Percentiles rank a stretch among this genome's conserved stretches.
These are phyloP conservation scores for Mythimna impura DNA, from an alignment of 2,888 invertebrate species.

Conservation along the genomic window DNA sequence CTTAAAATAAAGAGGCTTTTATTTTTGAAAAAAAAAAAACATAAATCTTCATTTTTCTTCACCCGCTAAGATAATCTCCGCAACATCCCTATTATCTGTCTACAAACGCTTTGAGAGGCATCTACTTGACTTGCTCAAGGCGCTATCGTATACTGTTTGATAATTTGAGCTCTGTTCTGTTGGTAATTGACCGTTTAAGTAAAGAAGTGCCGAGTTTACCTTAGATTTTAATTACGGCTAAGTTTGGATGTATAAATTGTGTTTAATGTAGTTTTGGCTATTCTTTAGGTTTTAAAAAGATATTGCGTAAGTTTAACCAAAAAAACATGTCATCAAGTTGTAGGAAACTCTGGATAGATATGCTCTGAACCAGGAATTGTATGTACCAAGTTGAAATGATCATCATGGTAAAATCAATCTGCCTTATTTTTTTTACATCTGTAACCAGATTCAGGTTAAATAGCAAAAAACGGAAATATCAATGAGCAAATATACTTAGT, in stretches of 20 bases:
- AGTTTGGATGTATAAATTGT: not conserved
- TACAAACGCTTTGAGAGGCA: slow-evolving; percentile 67
- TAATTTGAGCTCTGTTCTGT: slow-evolving; percentile 67
- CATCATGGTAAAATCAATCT: not conserved
- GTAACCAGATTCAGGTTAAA: not conserved
- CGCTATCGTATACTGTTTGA: slow-evolving; percentile 66
- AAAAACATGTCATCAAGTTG: not conserved
- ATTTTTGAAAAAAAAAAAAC: too few relatives aligned
- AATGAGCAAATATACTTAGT: not conserved
- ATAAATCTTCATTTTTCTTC: too few relatives aligned
- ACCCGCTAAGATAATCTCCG: not conserved
- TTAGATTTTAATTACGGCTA: slow-evolving; percentile 37
- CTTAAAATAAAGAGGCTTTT: too few relatives aligned
- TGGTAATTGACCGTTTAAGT: slow-evolving; percentile 60
- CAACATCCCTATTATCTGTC: slow-evolving; percentile 15
- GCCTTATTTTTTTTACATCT: too few relatives aligned
- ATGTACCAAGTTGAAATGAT: not conserved
- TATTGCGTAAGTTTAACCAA: too few relatives aligned
- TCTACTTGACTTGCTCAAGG: slow-evolving; percentile 75
- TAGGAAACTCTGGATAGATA: not conserved
- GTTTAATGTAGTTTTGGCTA: not conserved
- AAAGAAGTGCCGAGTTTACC: slow-evolving; percentile 32
- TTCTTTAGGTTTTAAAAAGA: not conserved
- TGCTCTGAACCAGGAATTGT: not conserved
- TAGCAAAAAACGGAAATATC: not conserved